phyloP scores from a whole-genome alignment of 2,113 vertebrate genomes.

The Halichoerus grypus region DNA sequence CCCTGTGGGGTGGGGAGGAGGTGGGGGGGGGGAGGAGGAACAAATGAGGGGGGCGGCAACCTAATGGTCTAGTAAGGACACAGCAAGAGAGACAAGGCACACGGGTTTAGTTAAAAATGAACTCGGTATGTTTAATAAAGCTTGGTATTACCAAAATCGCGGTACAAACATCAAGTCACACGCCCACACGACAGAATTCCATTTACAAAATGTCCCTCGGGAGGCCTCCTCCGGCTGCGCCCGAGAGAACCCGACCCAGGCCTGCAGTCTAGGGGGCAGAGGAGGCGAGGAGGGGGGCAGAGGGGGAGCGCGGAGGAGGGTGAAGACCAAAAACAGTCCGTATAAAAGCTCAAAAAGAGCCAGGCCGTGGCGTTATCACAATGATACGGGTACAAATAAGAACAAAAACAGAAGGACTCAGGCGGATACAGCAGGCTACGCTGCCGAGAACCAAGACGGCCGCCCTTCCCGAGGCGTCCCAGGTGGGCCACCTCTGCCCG shows the following conservation, averaged over 20 bases:
- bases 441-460: conserved; percentile 88
- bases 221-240: conserved; percentile 84
- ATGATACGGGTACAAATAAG: conserved; percentile 88
- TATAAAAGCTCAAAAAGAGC: conserved; percentile 88
- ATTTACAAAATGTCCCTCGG: conserved; percentile 90
- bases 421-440: conserved; percentile 88
- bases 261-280: conserved; percentile 81
- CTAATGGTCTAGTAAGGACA: conserved; percentile 92
- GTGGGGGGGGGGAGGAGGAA: conserved; percentile 83
- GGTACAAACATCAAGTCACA: conserved; percentile 96
- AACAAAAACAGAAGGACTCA: conserved; percentile 69
- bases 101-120: conserved; percentile 97
- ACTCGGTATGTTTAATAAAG: conserved; percentile 98
- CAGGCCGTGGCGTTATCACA: conserved; percentile 86
- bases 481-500: conserved; percentile 76
- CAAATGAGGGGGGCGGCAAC: conserved; percentile 90
- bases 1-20: conserved; percentile 81
- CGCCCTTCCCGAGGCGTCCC: conserved; percentile 80
- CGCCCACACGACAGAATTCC: conserved; percentile 92
- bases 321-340: conserved; percentile 82
- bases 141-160: conserved; percentile 94
- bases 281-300: conserved; percentile 70
- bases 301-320: conserved; percentile 81
- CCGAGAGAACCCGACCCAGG: conserved; percentile 79
- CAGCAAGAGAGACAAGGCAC: conserved; percentile 98